phyloP scores from a whole-genome alignment of 2,797 vertebrate genomes.

The Phoebastria nigripes region DNA sequence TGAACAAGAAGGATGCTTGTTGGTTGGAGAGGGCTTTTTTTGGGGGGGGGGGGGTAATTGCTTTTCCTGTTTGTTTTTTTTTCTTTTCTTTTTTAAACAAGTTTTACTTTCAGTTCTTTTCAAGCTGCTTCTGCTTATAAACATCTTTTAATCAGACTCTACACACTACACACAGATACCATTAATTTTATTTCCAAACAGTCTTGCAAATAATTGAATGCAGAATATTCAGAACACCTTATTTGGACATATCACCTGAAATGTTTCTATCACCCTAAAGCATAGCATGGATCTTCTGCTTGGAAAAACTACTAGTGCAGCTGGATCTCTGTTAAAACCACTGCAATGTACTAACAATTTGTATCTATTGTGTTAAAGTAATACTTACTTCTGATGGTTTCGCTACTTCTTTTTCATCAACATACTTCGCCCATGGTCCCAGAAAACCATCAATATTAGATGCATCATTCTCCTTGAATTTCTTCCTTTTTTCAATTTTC shows the following conservation, averaged over 20 bases:
- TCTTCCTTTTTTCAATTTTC: constrained; percentile 92
- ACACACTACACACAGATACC: not conserved
- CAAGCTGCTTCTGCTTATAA: not conserved
- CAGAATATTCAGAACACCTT: not conserved
- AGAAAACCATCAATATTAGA: constrained; percentile 92
- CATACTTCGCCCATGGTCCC: constrained; percentile 96
- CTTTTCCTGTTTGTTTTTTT: not conserved
- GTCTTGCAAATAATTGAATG: not conserved
- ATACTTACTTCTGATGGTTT: constrained; percentile 91
- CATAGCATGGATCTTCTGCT: not conserved
- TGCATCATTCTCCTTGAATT: constrained; percentile 93
- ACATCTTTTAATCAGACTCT: not conserved
- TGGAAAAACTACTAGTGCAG: not conserved
- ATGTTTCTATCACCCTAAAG: not conserved
- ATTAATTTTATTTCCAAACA: not conserved
- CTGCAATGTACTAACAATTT: not conserved
- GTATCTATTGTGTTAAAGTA: not conserved
- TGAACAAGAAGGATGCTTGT: not conserved
- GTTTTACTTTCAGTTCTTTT: not conserved
- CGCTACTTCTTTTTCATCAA: constrained; percentile 92
- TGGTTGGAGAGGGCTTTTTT: not conserved
- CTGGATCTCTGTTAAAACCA: not conserved
- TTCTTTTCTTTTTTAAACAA: not conserved
- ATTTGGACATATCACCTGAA: not conserved
- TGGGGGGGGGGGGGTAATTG: no score